Percentiles rank a stretch among this genome's conserved stretches.
Evolutionary conservation across 2,797 vertebrate genomes (phyloP).

Genomic region (Pteronotus mesoamericanus): DNA sequence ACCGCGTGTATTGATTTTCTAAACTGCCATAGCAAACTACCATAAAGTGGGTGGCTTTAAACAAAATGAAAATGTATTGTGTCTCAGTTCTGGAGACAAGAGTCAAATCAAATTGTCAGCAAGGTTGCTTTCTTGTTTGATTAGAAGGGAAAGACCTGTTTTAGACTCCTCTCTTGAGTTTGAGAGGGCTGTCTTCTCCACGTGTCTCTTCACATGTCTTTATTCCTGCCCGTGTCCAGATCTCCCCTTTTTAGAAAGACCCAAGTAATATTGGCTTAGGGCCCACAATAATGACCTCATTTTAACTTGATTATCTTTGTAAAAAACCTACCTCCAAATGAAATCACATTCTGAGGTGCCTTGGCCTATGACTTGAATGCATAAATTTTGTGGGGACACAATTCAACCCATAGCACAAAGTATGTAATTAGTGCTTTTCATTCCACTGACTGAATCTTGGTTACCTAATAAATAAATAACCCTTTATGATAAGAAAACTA

Average conservation of each 20-base stretch:
- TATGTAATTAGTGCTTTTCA: neutral
- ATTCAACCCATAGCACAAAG: neutral
- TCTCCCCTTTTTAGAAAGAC: neutral
- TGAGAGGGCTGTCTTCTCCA: neutral
- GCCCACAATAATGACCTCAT: neutral
- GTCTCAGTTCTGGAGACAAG: neutral
- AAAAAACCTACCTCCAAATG: neutral
- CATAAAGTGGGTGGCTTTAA: neutral
- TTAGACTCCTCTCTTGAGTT: neutral
- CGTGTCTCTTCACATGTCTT: neutral
- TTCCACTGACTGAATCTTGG: neutral
- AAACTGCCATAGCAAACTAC: neutral
- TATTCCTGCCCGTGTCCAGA: neutral
- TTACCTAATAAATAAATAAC: neutral
- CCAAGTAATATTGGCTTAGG: neutral
- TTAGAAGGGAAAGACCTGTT: neutral
- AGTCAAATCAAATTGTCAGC: neutral
- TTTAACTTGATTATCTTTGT: neutral
- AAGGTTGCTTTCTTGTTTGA: neutral
- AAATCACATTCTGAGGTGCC: neutral
- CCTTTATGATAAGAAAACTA: neutral
- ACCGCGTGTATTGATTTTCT: neutral
- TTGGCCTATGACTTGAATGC: neutral
- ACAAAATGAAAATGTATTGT: neutral
- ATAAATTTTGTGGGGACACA: neutral